Base-by-base conservation (phyloP, 2,113 vertebrate genomes). In the Scopus umbretta region DNA sequence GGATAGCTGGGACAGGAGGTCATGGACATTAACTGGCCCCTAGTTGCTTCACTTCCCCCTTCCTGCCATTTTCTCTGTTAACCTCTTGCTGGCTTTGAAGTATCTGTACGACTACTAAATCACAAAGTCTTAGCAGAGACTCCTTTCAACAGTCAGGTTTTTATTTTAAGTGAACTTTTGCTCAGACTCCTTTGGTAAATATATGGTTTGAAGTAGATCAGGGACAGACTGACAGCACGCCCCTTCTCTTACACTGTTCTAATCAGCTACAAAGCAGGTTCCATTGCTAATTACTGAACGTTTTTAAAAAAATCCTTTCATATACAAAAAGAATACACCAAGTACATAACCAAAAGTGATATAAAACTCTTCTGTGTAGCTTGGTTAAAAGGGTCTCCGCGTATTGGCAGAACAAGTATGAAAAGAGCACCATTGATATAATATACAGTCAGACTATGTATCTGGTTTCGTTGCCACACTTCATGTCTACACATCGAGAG, bases 371-470 rank as follows among this genome's bases (percentile, higher is more conserved):
- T 97, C 94, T 94, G 94, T 94, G 96, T 95, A 97, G 97, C 97
- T 97, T 90, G 79, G 91, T 97, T 97, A 97, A 98, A 97, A 96
- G 94, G 95, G 94, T 97, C 94, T 96, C 90, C 71, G 86, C 91
- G 16, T 95, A 95, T 96, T 94, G 92, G 96, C 91, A 98, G 97
- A 93, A 97, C 95, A 95, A 97, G 95, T 98, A 98, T 97, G 97
- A 98, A 98, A 97, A 97, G 96, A 97, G 97, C 97, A 98, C 97
- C 97, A 91, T 97, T 95, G 94, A 97, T 95, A 96, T 45, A 96
- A 93, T 92, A 88, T 88, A 95, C 92, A 96, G 92, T 96, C 90
- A 86, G 91, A 96, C 49, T n/a, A 93, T 82, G 92, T 53, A 95
- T 92, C 96, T 95, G 86, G 84, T 89, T 93, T 90, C 86, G 82